A percentile compares a stretch with the other conserved stretches of the same genome.
Evolutionary conservation across 2,113 vertebrate genomes (phyloP).

Genomic region (Leuciscus idus): DNA sequence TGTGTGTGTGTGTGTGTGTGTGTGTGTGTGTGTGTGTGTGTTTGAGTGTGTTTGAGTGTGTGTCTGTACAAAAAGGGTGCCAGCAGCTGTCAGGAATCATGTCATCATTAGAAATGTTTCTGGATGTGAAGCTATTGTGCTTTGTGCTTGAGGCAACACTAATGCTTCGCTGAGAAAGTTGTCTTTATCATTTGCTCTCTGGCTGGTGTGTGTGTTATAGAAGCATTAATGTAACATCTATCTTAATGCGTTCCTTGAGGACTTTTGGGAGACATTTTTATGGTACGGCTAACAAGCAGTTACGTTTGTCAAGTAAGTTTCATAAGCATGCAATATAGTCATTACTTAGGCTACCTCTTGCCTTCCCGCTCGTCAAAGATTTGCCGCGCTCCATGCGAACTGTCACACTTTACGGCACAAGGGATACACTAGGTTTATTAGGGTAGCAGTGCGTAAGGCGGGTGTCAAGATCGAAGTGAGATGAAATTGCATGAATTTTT

Average conservation of each 20-base stretch:
- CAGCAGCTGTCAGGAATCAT: constrained; percentile 44
- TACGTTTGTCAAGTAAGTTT: constrained; percentile 76
- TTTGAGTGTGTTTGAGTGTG: background rate
- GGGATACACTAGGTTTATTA: constrained; percentile 65
- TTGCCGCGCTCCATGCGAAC: constrained; percentile 27
- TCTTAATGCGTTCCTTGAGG: constrained; percentile 67
- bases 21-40: background rate
- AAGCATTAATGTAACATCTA: constrained; percentile 70
- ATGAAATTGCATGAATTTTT: constrained; percentile 57
- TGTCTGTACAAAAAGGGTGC: background rate
- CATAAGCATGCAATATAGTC: constrained; percentile 66
- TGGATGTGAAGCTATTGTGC: constrained; percentile 56
- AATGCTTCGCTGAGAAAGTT: constrained; percentile 53
- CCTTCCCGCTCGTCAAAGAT: constrained; percentile 13
- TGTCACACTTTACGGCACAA: constrained; percentile 52
- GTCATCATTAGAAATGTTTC: constrained; percentile 53
- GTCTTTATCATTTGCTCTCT: constrained; percentile 64
- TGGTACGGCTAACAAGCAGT: constrained; percentile 65
- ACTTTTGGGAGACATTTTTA: constrained; percentile 71
- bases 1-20: background rate
- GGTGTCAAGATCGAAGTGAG: constrained; percentile 65
- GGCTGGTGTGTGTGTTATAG: constrained; percentile 43
- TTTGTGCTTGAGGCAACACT: constrained; percentile 56
- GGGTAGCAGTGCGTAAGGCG: constrained; percentile 56
- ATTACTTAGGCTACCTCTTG: constrained; percentile 64